Conservation (phyloP, 2,113 vertebrate genomes). For the Speoplatyrhinus poulsoni region DNA sequence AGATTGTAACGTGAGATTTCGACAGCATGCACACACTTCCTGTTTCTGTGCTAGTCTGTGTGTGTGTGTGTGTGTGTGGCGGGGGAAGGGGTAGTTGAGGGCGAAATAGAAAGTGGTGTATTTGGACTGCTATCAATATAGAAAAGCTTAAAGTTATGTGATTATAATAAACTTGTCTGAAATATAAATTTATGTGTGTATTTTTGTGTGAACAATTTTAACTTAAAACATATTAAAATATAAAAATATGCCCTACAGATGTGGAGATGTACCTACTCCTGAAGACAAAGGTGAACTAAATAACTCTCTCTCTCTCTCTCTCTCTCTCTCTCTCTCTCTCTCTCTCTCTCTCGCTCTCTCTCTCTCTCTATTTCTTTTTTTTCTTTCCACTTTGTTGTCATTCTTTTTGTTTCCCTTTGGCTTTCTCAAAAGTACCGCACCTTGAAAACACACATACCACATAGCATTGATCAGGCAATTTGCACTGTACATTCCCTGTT, state of each 20-base stretch:
- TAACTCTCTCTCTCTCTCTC: background rate
- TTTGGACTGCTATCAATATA: too few relatives aligned
- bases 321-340: background rate
- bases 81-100: conserved; percentile 9
- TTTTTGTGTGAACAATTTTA: background rate
- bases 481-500: too few relatives aligned
- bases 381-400: conserved; percentile 4
- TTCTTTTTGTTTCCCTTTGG: conserved; percentile 37
- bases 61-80: background rate
- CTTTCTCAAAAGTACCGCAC: too few relatives aligned
- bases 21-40: conserved; percentile 35
- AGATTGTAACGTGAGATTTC: background rate
- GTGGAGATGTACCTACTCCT: conserved; percentile 59
- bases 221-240: too few relatives aligned
- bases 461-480: too few relatives aligned
- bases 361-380: background rate
- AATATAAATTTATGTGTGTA: background rate
- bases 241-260: conserved; percentile 49
- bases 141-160: conserved; percentile 25
- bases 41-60: conserved; percentile 32
- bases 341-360: background rate
- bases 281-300: conserved; percentile 68
- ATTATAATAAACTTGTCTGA: background rate
- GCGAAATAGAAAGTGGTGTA: conserved; percentile 13
- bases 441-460: too few relatives aligned